Evolutionary conservation across 2,113 vertebrate genomes (phyloP).

Genomic region (Otis tarda): DNA sequence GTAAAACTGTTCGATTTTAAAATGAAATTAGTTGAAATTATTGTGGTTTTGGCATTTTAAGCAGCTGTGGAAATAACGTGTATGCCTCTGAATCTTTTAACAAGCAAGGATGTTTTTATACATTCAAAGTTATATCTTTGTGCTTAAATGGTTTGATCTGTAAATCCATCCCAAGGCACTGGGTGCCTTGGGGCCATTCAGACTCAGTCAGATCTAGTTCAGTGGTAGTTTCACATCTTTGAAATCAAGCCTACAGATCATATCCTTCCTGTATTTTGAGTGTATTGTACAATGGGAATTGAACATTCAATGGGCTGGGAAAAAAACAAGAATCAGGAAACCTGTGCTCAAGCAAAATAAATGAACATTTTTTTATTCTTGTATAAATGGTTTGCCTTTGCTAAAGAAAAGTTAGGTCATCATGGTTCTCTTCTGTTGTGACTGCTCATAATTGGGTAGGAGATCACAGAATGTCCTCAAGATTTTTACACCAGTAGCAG

Average conservation of each 20-base stretch:
- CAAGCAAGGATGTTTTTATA: not conserved
- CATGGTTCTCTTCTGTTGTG: not conserved
- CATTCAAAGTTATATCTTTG: not conserved
- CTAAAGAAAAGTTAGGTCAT: not conserved
- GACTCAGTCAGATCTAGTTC: not conserved
- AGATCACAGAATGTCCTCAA: not conserved
- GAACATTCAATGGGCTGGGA: slow-evolving; percentile 29
- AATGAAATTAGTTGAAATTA: not conserved
- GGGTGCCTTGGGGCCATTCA: not conserved
- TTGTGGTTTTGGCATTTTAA: not conserved
- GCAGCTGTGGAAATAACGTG: not conserved
- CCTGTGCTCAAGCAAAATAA: slow-evolving; percentile 18
- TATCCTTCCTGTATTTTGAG: slow-evolving; percentile 61
- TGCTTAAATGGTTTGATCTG: not conserved
- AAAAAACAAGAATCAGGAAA: slow-evolving; percentile 58
- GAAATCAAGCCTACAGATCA: slow-evolving; percentile 36
- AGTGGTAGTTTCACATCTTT: slow-evolving; percentile 22
- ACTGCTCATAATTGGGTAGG: not conserved
- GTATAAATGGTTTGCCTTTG: slow-evolving; percentile 9
- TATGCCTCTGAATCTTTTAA: not conserved
- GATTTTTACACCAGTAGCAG: not conserved
- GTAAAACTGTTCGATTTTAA: not conserved
- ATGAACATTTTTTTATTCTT: slow-evolving; percentile 8
- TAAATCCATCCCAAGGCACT: not conserved
- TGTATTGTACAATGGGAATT: slow-evolving; percentile 16